Evolutionary conservation across 1,140 invertebrate species (phyloP), one percentile per base, ranked within the genome.

Genomic region (Andricus grossulariae): DNA sequence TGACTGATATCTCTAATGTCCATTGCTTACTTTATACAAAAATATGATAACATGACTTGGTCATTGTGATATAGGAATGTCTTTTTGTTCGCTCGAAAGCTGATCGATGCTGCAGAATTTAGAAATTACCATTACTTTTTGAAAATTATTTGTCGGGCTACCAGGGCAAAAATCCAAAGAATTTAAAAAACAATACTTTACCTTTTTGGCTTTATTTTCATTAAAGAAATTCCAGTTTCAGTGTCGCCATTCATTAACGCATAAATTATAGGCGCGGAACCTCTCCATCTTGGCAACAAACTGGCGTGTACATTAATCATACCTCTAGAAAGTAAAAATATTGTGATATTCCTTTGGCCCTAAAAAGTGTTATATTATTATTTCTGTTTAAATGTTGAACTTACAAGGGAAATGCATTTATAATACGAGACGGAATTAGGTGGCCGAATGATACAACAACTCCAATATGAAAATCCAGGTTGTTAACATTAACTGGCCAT

Each of bases 221-320:
- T 98, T 49, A 99, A 94, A 5, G 96, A 95, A 45, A 99, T 92
- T 51, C 98, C 98, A 25, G 97, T 97, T 73, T 93, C 90, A 32
- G 87, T 82, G 87, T 99, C 98, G 39, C 96, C 97, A 92, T 96
- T 95, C 74, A 96, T 93, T 73, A 98, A 91, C n/a, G 96, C 93
- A 90, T 97, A 93, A 79, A 95, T 93, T 66, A 98, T 95, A 5
- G 97, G 97, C 13, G 97, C 95, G 57, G 98, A 97, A 50, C 98
- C 98, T 89, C 98, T 92, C 97, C 97, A 99, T 79, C 96, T 92
- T 39, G 98, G 98, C 81, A 99, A 88, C 50, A 99, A 88, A 91
- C 97, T 98, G 13, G 95, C 96, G 91, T 99, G 98, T 1, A 99
- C 94, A 93, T 98, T 98, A 52, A 98, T 91, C 92, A 98, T 97